Evolutionary conservation across 1,140 invertebrate species (phyloP).

Genomic region (Sogatella furcifera): DNA sequence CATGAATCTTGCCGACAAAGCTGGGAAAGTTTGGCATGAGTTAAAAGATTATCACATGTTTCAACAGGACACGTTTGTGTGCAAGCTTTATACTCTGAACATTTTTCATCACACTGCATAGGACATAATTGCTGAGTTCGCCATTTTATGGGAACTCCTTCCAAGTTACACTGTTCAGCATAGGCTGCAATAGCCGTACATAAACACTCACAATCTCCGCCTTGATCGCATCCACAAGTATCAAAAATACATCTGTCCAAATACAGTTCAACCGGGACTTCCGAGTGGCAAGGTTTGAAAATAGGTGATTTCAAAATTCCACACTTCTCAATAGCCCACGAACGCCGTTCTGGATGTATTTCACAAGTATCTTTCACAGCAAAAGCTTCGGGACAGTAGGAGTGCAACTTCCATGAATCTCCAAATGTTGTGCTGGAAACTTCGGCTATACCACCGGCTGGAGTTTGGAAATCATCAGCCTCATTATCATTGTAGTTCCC

Average conservation of each 20-base stretch:
- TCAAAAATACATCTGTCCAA: conserved; percentile 63
- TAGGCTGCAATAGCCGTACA: conserved; percentile 81
- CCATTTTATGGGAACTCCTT: conserved; percentile 66
- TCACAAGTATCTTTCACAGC: conserved; percentile 51
- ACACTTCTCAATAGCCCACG: conserved; percentile 68
- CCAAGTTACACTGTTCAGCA: conserved; percentile 63
- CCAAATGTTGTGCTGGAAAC: conserved; percentile 63
- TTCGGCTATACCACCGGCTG: conserved; percentile 57
- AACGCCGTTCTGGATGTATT: conserved; percentile 55
- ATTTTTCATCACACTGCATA: conserved; percentile 78
- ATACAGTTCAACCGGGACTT: conserved; percentile 59
- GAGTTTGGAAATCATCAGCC: conserved; percentile 73
- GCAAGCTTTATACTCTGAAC: conserved; percentile 67
- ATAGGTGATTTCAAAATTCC: conserved; percentile 55
- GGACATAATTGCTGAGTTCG: conserved; percentile 68
- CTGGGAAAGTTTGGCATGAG: conserved; percentile 31
- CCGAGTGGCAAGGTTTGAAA: conserved; percentile 66
- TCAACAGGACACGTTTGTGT: conserved; percentile 66
- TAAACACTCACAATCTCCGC: conserved; percentile 80
- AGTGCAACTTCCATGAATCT: conserved; percentile 76
- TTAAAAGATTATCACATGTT: conserved; percentile 62
- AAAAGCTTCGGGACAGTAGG: conserved; percentile 47
- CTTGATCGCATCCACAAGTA: conserved; percentile 76
- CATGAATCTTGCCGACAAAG: conserved; percentile 62
- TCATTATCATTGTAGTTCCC: conserved; percentile 82